phyloP scores from a whole-genome alignment of 1,140 invertebrate genomes.

The Zaprionus kolodkinae region DNA sequence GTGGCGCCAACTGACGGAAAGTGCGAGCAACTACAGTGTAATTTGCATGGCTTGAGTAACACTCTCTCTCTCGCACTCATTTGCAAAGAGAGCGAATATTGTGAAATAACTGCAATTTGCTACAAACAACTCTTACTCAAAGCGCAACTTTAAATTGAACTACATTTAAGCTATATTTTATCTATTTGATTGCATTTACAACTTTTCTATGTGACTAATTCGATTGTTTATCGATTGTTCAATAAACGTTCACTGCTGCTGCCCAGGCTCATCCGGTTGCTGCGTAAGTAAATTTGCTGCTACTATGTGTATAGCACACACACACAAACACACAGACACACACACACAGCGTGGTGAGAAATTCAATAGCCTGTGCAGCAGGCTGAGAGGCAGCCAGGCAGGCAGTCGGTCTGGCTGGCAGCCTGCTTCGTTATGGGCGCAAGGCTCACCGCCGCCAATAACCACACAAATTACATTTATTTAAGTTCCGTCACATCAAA shows the following conservation, averaged over 20 bases:
- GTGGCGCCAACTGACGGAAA: background rate
- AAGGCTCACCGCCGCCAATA: constrained; percentile 60
- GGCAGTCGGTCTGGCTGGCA: background rate
- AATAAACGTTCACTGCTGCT: constrained; percentile 18
- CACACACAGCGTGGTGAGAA: constrained; percentile 14
- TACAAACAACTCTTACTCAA: too few species aligned
- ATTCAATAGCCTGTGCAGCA: constrained; percentile 31
- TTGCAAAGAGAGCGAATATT: too few species aligned
- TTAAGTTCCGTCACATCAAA: constrained; percentile 81
- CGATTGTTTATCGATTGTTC: constrained; percentile 43
- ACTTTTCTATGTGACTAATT: constrained; percentile 40
- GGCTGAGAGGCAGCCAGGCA: constrained; percentile 20
- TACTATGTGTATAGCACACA: background rate
- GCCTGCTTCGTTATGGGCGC: constrained; percentile 43
- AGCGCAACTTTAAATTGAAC: background rate
- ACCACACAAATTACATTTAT: constrained; percentile 80
- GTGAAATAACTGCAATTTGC: too few species aligned
- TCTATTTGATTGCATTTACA: constrained; percentile 26
- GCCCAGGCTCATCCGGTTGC: constrained; percentile 17
- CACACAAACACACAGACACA: constrained; percentile 10
- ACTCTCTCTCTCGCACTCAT: background rate
- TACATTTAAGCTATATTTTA: background rate
- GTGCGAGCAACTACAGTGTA: background rate
- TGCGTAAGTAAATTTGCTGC: constrained; percentile 7
- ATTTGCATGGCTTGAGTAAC: background rate